Percentiles rank a stretch among this genome's conserved stretches.
These are phyloP conservation scores for Cynocephalus volans DNA, from an alignment of 2,113 vertebrate genomes.

Conservation along the genomic window DNA sequence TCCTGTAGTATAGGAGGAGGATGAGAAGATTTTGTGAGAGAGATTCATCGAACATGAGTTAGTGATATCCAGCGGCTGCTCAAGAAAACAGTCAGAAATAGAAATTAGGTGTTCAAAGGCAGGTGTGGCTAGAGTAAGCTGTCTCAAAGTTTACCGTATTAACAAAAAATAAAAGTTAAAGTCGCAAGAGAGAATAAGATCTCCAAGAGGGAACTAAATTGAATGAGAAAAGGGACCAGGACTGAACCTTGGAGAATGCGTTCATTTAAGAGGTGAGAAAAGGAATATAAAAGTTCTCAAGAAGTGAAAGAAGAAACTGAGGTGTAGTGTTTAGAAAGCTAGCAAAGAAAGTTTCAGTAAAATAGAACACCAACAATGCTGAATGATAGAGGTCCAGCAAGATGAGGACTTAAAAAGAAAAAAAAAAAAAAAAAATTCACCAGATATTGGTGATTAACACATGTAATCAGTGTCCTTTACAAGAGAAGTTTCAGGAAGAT, in stretches of 20 bases:
- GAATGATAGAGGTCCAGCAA: neutral
- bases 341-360: neutral
- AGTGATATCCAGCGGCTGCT: neutral
- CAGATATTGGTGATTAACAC: slow-evolving; percentile 7
- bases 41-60: neutral
- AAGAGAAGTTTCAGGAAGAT: neutral
- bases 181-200: neutral
- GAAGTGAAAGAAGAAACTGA: neutral
- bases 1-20: neutral
- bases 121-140: neutral
- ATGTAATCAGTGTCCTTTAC: neutral
- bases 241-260: neutral
- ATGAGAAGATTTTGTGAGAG: slow-evolving; percentile 8
- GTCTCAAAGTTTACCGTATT: neutral
- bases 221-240: neutral
- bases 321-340: neutral
- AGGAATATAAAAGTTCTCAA: neutral
- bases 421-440: neutral
- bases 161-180: neutral
- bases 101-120: neutral
- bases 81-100: neutral
- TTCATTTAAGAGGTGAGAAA: neutral
- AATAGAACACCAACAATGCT: neutral
- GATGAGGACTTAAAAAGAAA: neutral
- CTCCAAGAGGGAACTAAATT: neutral